Conservation (phyloP, 2,888 invertebrate species). For the Malthinus seriepunctatus region DNA sequence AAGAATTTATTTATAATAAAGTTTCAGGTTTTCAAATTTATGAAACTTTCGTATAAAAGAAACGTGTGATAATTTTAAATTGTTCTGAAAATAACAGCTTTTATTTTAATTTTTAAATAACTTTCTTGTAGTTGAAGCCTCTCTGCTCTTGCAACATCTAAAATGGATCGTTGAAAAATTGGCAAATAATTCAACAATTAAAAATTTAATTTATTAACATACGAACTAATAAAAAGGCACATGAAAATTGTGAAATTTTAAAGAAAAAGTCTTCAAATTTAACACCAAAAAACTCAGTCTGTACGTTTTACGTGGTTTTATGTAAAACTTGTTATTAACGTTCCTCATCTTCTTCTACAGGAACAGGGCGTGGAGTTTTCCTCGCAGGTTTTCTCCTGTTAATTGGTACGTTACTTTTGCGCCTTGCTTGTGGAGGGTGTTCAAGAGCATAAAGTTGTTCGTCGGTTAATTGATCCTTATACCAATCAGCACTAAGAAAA, state of each 20-base stretch:
- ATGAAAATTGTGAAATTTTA: background rate
- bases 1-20: no score
- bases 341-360: slow-evolving; percentile 34
- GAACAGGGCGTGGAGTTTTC: slow-evolving; percentile 31
- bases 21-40: no score
- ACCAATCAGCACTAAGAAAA: slow-evolving; percentile 80
- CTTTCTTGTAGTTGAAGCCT: no score
- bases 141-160: no score
- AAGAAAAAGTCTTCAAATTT: slow-evolving; percentile 8
- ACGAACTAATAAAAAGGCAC: no score
- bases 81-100: no score
- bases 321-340: background rate
- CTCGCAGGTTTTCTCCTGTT: slow-evolving; percentile 56
- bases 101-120: no score
- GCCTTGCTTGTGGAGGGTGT: slow-evolving; percentile 72
- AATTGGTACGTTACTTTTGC: slow-evolving; percentile 60
- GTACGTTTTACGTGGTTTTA: slow-evolving; percentile 3
- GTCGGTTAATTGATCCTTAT: slow-evolving; percentile 82
- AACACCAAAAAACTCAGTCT: slow-evolving; percentile 19
- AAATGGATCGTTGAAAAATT: no score
- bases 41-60: no score
- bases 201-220: no score
- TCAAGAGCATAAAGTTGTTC: slow-evolving; percentile 78
- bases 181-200: no score
- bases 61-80: no score